A percentile compares a stretch with the other conserved stretches of the same genome.
Evolutionary conservation across 2,797 vertebrate species (phyloP).

Genomic region (Bufotes viridis): DNA sequence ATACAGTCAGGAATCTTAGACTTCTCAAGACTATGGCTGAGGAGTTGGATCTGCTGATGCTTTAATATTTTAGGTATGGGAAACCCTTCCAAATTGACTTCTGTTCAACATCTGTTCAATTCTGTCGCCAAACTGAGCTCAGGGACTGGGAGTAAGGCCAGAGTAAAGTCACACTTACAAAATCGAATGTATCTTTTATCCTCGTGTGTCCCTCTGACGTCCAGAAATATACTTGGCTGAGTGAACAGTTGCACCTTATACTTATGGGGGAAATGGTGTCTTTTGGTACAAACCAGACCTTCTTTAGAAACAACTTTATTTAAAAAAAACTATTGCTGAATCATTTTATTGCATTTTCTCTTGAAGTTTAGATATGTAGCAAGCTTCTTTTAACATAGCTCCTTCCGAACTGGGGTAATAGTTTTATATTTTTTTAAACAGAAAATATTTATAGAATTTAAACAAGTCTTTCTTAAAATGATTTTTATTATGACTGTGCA

Average conservation of each 20-base stretch:
- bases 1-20: not conserved
- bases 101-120: constrained; percentile 9
- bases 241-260: not conserved
- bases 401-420: not conserved
- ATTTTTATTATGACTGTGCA: too few relatives aligned
- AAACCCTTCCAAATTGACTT: constrained; percentile 6
- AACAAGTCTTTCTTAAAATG: not conserved
- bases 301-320: not conserved
- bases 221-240: constrained; percentile 10
- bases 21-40: not conserved
- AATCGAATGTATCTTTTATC: constrained; percentile 10
- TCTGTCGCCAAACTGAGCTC: not conserved
- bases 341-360: not conserved
- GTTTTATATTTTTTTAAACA: too few relatives aligned
- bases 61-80: not conserved
- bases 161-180: constrained; percentile 2
- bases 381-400: not conserved
- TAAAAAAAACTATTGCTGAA: not conserved
- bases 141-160: not conserved
- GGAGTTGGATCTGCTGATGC: not conserved
- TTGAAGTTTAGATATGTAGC: not conserved
- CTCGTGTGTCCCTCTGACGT: not conserved
- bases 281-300: not conserved
- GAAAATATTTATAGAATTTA: too few relatives aligned
- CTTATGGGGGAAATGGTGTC: not conserved